Evolutionary conservation across 2,797 vertebrate genomes (phyloP), one percentile per base, ranked within the genome.

Genomic region (Centroberyx gerrardi): DNA sequence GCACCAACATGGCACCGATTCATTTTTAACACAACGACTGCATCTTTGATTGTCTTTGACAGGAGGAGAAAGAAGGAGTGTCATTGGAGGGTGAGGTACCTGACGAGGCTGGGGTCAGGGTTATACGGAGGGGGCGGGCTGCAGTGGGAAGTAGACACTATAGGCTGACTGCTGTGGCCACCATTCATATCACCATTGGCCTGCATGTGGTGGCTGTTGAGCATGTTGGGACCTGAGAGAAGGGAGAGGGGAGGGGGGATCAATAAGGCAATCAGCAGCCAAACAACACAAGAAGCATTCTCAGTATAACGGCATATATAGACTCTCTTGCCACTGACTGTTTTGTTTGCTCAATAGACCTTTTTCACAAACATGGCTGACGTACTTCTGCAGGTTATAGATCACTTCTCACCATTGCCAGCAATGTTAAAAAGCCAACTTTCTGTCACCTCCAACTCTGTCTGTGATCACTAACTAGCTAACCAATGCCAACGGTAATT

Each of bases 61-160:
- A 84, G 79, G 74, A 78, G 72, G 72, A 73, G 81, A 88, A 82
- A 87, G 78, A 82, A 74, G 83, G 80, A 91, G 89, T 94, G 93
- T 94, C 94, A 95, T 91, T 95, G 95, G 92, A 96, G 93, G 82
- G 8, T 87, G 83, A 94, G 94, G 91, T 96, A 99, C 98, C 98
- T 99, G 96, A 99, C 94, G 0, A 99, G 97, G 95, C 96, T 96
- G 93, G 98, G 97, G 92, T 99, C 98, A 0, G 98, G 97, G 72
- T 96, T 98, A 95, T 99, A 99, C 59, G 96, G 96, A 8, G 98
- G 98, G n/a, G 98, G 98, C 0, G 98, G 97, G 42, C 96, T 98
- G 94, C 97, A 99, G 92, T 99, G 98, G 0, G 98, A 96, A 29
- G 97, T 96, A 0, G 97, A 97, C 83, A 97, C 95, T 96, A 99